Percentiles rank a stretch among this genome's conserved stretches.
Conservation (phyloP, 2,113 vertebrate species). For the Phalacrocorax pelagicus region DNA sequence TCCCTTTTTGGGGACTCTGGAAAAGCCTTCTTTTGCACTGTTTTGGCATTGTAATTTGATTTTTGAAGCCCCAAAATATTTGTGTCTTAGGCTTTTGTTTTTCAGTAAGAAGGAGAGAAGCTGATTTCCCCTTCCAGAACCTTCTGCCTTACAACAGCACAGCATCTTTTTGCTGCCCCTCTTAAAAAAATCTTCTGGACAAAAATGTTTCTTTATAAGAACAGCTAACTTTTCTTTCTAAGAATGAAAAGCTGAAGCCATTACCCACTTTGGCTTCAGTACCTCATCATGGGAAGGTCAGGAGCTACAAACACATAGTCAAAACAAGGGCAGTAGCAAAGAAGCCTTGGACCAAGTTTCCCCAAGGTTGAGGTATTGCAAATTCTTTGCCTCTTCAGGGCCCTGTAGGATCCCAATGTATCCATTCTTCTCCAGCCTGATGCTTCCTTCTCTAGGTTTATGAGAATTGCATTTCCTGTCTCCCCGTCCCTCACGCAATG, state of each 20-base stretch:
- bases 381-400: background rate
- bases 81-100: background rate
- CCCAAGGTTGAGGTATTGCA: background rate
- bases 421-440: background rate
- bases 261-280: background rate
- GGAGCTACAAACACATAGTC: background rate
- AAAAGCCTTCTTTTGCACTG: background rate
- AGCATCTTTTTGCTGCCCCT: background rate
- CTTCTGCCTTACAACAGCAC: background rate
- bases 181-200: background rate
- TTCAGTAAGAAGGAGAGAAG: background rate
- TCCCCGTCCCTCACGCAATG: background rate
- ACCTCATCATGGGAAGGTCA: background rate
- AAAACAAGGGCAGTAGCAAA: background rate
- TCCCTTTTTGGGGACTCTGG: background rate
- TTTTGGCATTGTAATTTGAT: background rate
- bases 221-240: background rate
- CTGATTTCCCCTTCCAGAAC: background rate
- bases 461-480: background rate
- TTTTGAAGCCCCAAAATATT: background rate
- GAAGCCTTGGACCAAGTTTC: background rate
- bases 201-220: background rate
- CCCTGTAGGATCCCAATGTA: background rate
- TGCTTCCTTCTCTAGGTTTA: background rate
- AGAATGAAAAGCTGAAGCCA: background rate